These are phyloP conservation scores for Proteles cristata DNA, from an alignment of 2,113 vertebrate species.

Conservation along the genomic window DNA sequence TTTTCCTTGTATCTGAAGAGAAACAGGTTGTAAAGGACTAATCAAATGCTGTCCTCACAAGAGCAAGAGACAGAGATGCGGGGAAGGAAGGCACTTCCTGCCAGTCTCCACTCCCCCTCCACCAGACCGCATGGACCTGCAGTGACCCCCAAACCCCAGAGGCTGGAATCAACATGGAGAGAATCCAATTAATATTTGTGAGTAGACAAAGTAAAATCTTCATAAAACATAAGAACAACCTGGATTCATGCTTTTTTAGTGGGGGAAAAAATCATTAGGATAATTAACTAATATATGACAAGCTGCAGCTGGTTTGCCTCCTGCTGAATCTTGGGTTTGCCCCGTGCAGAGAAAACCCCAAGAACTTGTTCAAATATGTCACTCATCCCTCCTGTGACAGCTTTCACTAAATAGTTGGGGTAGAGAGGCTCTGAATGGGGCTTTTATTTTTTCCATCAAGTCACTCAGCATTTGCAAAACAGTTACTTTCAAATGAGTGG, in stretches of 20 bases:
- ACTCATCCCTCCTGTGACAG: conserved; percentile 72
- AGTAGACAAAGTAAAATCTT: conserved; percentile 70
- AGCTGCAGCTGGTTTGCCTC: conserved; percentile 76
- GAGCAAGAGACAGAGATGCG: background rate
- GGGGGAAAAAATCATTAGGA: conserved; percentile 65
- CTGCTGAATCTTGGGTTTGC: conserved; percentile 66
- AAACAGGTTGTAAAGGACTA: conserved; percentile 79
- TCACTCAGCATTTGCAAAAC: conserved; percentile 71
- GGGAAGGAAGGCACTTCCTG: conserved; percentile 65
- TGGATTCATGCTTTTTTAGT: conserved; percentile 55
- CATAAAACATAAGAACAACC: conserved; percentile 54
- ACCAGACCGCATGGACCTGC: conserved; percentile 43
- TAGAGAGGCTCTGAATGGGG: conserved; percentile 73
- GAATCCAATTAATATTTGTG: conserved; percentile 77
- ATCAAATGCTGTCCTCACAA: conserved; percentile 75
- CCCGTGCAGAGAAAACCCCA: conserved; percentile 71
- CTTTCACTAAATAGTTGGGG: conserved; percentile 73
- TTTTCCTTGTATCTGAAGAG: conserved; percentile 78
- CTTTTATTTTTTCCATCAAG: conserved; percentile 66
- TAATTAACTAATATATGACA: conserved; percentile 81
- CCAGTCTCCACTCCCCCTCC: conserved; percentile 48
- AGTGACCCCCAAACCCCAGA: conserved; percentile 68
- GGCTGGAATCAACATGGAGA: conserved; percentile 54
- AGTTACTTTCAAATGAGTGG: conserved; percentile 62
- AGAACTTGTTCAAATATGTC: conserved; percentile 75